Conservation (phyloP, 2,113 vertebrate genomes). For the Rhineura floridana region DNA sequence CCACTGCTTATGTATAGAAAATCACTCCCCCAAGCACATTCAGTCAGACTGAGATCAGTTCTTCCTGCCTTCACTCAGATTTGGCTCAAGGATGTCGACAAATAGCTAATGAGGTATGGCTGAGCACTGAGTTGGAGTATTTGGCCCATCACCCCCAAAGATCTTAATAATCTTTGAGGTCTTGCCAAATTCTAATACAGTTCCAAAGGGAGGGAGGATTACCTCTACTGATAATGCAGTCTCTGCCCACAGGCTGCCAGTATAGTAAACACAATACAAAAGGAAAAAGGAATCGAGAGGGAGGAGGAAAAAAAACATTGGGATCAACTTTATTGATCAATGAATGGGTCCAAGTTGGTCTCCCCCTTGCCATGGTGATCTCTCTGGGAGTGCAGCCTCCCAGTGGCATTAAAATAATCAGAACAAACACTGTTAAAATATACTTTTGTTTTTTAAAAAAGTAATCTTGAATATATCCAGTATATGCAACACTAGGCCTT, state of each 20-base stretch:
- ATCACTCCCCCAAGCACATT: not conserved
- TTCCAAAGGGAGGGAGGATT: not conserved
- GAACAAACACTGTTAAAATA: not conserved
- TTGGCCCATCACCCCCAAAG: not conserved
- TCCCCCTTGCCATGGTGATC: not conserved
- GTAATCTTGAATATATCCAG: not conserved
- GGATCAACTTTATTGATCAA: not conserved
- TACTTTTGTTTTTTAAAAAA: not conserved
- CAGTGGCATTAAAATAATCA: not conserved
- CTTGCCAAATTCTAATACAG: not conserved
- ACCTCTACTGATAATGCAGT: not conserved
- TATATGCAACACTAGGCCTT: not conserved
- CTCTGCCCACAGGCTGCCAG: too few relatives aligned
- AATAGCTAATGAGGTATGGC: not conserved
- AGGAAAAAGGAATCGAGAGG: not conserved
- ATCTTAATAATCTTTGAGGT: not conserved
- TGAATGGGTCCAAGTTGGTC: not conserved
- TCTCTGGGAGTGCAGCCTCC: not conserved
- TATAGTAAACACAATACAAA: not conserved
- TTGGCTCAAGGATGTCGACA: not conserved
- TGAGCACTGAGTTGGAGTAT: not conserved
- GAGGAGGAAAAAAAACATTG: too few relatives aligned
- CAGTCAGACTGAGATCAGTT: not conserved
- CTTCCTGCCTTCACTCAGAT: not conserved
- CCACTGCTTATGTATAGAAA: not conserved